Evolutionary conservation across 2,113 vertebrate species (phyloP), one percentile per base, ranked within the genome.

Genomic region (Scomber scombrus): DNA sequence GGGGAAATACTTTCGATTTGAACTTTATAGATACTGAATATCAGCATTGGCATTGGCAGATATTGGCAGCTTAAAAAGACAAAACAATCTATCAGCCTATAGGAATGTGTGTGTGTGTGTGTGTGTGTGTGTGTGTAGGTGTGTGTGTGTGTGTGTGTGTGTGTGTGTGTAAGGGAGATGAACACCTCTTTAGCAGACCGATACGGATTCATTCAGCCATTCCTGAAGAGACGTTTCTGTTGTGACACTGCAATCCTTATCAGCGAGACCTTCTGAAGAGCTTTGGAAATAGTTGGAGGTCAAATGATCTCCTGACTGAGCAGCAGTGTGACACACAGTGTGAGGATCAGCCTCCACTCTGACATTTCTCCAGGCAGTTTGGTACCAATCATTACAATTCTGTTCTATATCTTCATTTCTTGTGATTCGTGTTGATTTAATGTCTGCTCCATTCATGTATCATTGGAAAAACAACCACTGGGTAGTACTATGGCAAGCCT

Each of bases 371-470:
- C 47, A 21, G 18, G 3, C 56, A 66, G 46, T 52, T 65, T 12
- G 10, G 18, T 82, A 80, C 76, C 60, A 78, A 8, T 16, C 18
- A 49, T 55, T 10, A 13, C 19, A 16, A 0, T 51, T 31, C 6
- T 16, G 83, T 84, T 70, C 64, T 75, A 88, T 71, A 50, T 55
- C 9, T 67, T 78, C 63, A 77, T 67, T 67, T 63, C 26, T 74
- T 86, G 82, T 79, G 61, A 80, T 85, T 88, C 63, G 78, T 65
- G 70, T 83, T 86, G 14, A 51, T 55, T 66, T 84, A 14, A 85
- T 87, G 66, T 90, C 81, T 64, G 64, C 63, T 72, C 61, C 67
- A 14, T 56, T 16, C 16, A 49, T 69, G 7, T 45, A 52, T 54
- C 51, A 9, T 5, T 9, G 2, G 8, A 15, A 52, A 40, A 66